Base-by-base conservation (phyloP, 30 jellyfish, hydroid and myxozoan species). In the Mastigias papua region DNA sequence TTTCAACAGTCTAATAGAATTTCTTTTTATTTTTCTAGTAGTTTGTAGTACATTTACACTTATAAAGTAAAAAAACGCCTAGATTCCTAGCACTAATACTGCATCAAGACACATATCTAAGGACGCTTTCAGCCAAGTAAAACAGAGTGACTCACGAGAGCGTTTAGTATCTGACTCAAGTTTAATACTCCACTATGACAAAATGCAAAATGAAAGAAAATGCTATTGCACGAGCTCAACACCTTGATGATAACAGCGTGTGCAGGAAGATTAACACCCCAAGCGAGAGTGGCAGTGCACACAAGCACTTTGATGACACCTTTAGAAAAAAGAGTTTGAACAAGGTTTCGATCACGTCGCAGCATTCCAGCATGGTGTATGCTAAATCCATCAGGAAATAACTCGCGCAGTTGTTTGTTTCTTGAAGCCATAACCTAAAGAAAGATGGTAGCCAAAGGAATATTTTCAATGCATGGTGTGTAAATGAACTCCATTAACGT, bases 211-310 rank as follows among this genome's bases (percentile, higher is more conserved):
- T n/a, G n/a, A n/a, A n/a, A n/a, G n/a, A n/a, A n/a, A n/a, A n/a
- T n/a, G 28, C 54, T 4, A 42, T 15, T 4, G 54, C 54, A 8
- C 13, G 13, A 26, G 42, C 7, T 13, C 26, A 54, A 5, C 50
- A 89, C 99, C 95, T 96, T 96, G 58, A 96, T 96, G 46, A 96
- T 96, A 69, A 96, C 99, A 0, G 99, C 98, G 78, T 92, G 99
- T 6, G 99, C 99, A 7, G 99, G 99, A 7, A 96, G 95, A 89
- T 96, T 96, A 17, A 96, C 98, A 78, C 99, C 99, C 99, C 99
- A 96, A 23, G 99, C 98, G 32, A 92, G 86, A 0, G 98, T 92
- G 9, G 99, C 98, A 1, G 99, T 96, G 71, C 98, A 96, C 0
- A 96, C 99, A 16, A 96, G 81, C 0, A 96, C 99, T 96, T 92